Percentiles rank a stretch among this genome's conserved stretches.
Evolutionary conservation across 1,140 invertebrate genomes (phyloP).

Genomic region (Bursaphelenchus mucronatus): DNA sequence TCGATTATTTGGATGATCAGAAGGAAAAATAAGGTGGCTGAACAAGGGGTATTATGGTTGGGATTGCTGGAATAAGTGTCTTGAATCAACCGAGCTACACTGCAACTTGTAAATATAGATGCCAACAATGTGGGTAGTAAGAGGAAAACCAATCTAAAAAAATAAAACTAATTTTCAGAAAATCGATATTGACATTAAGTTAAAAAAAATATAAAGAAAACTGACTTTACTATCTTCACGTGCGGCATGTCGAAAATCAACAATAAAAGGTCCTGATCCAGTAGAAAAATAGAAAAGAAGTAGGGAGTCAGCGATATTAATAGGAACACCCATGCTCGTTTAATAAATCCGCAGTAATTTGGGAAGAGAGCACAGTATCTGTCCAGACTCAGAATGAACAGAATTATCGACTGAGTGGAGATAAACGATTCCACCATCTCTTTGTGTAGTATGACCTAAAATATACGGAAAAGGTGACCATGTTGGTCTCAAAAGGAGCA

Average conservation of each 20-base stretch:
- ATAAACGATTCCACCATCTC: slow-evolving; percentile 38
- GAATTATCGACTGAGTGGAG: slow-evolving; percentile 31
- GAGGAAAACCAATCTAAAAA: slow-evolving; percentile 28
- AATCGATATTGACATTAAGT: too few species aligned
- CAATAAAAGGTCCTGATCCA: slow-evolving; percentile 23
- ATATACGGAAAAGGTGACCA: neutral
- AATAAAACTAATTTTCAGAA: neutral
- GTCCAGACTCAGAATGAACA: slow-evolving; percentile 34
- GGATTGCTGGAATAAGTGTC: slow-evolving; percentile 10
- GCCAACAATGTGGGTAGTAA: slow-evolving; percentile 24
- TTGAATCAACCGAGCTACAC: slow-evolving; percentile 18
- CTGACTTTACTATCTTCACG: slow-evolving; percentile 16
- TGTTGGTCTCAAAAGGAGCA: neutral
- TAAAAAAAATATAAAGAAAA: neutral
- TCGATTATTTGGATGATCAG: slow-evolving; percentile 29
- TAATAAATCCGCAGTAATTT: slow-evolving; percentile 26
- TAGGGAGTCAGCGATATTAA: slow-evolving; percentile 28
- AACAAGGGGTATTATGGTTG: slow-evolving; percentile 23
- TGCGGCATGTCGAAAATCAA: neutral
- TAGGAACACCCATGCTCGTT: slow-evolving; percentile 16
- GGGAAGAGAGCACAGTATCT: slow-evolving; percentile 34
- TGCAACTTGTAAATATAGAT: slow-evolving; percentile 31
- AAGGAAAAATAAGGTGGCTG: slow-evolving; percentile 25
- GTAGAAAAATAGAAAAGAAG: slow-evolving; percentile 31
- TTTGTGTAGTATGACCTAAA: slow-evolving; percentile 38